Evolutionary conservation across 1,140 invertebrate genomes (phyloP), one percentile per base, ranked within the genome.

Genomic region (Neodiprion pinetum): DNA sequence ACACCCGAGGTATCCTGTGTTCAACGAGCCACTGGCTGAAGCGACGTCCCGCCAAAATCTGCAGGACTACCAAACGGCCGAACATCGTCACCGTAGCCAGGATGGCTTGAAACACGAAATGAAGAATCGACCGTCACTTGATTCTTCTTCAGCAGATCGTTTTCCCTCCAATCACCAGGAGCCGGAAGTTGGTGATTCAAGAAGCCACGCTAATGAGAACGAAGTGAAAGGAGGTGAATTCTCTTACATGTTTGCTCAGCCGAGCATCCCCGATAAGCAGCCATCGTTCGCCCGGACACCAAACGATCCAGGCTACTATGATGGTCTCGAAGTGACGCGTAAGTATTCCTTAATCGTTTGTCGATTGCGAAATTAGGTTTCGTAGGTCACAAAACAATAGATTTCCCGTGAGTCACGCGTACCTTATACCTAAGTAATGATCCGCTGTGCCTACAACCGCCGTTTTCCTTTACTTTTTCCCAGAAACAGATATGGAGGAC

Each of bases 281-380:
- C 82, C 81, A 8, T 89, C 89, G 67, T 88, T 88, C 0, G 81
- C 89, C 5, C 1, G 28, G 7, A 82, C 79, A 11, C 89, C 89
- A 2, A 86, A 88, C 23, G 87, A 90, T 76, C 86, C 85, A 0
- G 84, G 87, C 71, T 90, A 84, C 76, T 88, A 88, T 67, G 72
- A 83, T 0, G 21, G 10, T 8, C 40, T 72, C 9, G 77, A 79
- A 49, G 69, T 28, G 1, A 65, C 69, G 1, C 77, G 78, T 81
- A 73, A 71, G 72, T 23, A 69, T 48, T 53, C 9, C 17, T 23
- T 21, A 10, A 40, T 74, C 40, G 48, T 21, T 49, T 23, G 1
- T n/a, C 28, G 5, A 40, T 40, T 40, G 28, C 70, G n/a, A n/a
- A 70, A 48, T 61, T n/a, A 69, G 5, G 47, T 12, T 14, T 61